phyloP scores from a whole-genome alignment of 2,113 vertebrate genomes.

The Poeciliopsis occidentalis region DNA sequence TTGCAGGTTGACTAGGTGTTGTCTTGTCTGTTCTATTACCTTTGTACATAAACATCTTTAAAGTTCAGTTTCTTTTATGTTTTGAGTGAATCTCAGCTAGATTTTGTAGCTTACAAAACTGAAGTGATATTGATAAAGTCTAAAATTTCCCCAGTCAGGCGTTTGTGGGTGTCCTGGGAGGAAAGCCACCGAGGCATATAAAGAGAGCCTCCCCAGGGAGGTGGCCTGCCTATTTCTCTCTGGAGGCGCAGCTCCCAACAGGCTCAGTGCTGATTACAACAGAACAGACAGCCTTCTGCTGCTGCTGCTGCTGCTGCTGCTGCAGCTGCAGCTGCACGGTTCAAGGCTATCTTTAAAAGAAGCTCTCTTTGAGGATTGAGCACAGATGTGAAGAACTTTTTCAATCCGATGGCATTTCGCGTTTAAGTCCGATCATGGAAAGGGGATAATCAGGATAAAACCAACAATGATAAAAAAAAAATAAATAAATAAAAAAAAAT shows the following conservation, averaged over 20 bases:
- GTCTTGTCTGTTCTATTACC: background rate
- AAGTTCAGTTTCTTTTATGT: background rate
- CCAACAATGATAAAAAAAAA: constrained; percentile 10
- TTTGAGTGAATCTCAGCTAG: background rate
- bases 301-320: constrained; percentile 40
- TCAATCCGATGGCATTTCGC: constrained; percentile 64
- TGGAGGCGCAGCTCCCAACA: constrained; percentile 57
- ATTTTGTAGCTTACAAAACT: constrained; percentile 2
- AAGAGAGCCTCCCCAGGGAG: constrained; percentile 61
- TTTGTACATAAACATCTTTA: background rate
- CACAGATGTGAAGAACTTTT: constrained; percentile 56
- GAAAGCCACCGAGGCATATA: constrained; percentile 57
- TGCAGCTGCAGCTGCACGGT: constrained; percentile 56
- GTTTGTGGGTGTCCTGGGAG: constrained; percentile 59
- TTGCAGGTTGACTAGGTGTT: background rate
- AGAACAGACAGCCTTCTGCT: constrained; percentile 56
- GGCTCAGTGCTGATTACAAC: constrained; percentile 61
- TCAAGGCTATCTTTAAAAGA: constrained; percentile 64
- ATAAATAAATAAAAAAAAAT: background rate
- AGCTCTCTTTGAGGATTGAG: constrained; percentile 48
- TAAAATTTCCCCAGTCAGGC: constrained; percentile 52
- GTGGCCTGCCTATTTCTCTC: constrained; percentile 51
- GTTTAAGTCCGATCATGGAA: constrained; percentile 46
- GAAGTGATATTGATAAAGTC: constrained; percentile 49
- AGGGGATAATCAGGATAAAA: constrained; percentile 49